Evolutionary conservation across 2,888 invertebrate genomes (phyloP).

Genomic region (Pterobdella sp.): DNA sequence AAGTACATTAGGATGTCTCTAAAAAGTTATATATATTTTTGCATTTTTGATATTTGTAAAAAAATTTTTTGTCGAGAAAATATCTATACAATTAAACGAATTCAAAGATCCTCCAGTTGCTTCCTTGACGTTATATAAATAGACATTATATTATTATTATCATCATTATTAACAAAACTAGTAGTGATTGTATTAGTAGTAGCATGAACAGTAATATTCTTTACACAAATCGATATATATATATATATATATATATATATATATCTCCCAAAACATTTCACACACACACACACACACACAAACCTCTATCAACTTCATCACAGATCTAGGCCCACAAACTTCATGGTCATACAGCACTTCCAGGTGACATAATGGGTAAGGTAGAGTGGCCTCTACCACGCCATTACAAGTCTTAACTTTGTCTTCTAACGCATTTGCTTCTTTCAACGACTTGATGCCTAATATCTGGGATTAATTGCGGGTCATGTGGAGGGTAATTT

Average conservation of each 20-base stretch:
- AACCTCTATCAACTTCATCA: background rate
- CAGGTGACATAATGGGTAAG: background rate
- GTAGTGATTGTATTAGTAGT: too few species aligned
- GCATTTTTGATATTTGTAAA: too few species aligned
- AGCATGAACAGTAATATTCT: too few species aligned
- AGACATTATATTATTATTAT: too few species aligned
- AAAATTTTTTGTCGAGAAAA: too few species aligned
- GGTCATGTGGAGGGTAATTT: background rate
- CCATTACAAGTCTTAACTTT: background rate
- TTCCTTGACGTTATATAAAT: too few species aligned
- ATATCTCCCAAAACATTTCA: background rate
- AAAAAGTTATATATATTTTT: too few species aligned
- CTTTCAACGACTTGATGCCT: background rate
- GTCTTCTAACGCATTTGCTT: background rate
- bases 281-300: background rate
- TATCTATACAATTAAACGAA: too few species aligned
- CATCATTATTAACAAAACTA: too few species aligned
- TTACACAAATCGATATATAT: too few species aligned
- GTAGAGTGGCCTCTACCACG: background rate
- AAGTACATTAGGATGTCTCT: too few species aligned
- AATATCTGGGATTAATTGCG: background rate
- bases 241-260: conserved; percentile 6
- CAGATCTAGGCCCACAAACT: background rate
- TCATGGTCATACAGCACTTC: background rate
- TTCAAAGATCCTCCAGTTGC: too few species aligned